These are phyloP conservation scores for Oryzias dopingdopingensis DNA, from an alignment of 2,797 vertebrate genomes.

Conservation along the genomic window DNA sequence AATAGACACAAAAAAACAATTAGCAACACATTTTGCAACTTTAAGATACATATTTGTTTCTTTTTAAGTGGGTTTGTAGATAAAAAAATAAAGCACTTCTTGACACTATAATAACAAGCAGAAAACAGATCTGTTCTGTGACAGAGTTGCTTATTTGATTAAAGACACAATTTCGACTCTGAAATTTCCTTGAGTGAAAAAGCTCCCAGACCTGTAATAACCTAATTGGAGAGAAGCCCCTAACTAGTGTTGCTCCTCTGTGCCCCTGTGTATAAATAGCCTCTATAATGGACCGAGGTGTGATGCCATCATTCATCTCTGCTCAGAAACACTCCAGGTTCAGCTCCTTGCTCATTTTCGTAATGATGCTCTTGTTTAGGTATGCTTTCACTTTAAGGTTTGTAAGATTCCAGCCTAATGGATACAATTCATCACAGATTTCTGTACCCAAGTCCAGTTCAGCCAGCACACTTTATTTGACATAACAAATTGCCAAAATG, in stretches of 20 bases:
- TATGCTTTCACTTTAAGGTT: slow-evolving; percentile 83
- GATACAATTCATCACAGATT: slow-evolving; percentile 78
- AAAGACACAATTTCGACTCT: slow-evolving; percentile 65
- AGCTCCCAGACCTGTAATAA: slow-evolving; percentile 79
- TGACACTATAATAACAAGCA: slow-evolving; percentile 6
- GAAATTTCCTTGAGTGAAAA: slow-evolving; percentile 70
- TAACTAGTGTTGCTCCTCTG: slow-evolving; percentile 79
- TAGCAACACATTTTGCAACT: too few species aligned
- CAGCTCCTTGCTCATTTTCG: slow-evolving; percentile 84
- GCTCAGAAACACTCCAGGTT: slow-evolving; percentile 80
- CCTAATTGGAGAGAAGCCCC: slow-evolving; percentile 81
- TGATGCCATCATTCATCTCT: slow-evolving; percentile 84
- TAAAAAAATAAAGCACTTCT: slow-evolving; percentile 8
- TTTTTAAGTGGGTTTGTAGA: background rate
- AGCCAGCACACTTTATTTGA: slow-evolving; percentile 73
- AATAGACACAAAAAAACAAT: too few species aligned
- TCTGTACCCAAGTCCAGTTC: slow-evolving; percentile 75
- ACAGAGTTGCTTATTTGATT: slow-evolving; percentile 65
- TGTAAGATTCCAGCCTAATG: slow-evolving; percentile 78
- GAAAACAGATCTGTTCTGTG: slow-evolving; percentile 17
- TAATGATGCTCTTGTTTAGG: slow-evolving; percentile 85
- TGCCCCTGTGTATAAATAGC: slow-evolving; percentile 83
- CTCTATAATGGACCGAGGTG: slow-evolving; percentile 80
- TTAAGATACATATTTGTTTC: too few species aligned
- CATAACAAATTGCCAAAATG: slow-evolving; percentile 79